A percentile compares a stretch with the other conserved stretches of the same genome.
These are phyloP conservation scores for Tenthredo mesomela DNA, from an alignment of 2,888 invertebrate species.

Conservation along the genomic window DNA sequence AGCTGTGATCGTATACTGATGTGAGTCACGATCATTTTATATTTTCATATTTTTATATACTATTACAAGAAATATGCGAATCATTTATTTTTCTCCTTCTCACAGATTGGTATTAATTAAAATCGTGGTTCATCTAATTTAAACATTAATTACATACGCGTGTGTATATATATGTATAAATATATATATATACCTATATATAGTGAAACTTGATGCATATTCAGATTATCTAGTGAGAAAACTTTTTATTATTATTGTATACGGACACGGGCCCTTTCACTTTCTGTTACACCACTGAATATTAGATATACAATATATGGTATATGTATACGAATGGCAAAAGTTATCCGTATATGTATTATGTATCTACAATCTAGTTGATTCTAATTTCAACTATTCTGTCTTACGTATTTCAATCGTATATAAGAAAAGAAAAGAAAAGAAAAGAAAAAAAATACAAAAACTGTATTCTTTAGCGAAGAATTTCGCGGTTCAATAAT, in stretches of 20 bases:
- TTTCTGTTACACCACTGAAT: constrained; percentile 32
- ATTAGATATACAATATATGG: neutral
- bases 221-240: neutral
- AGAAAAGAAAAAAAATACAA: too few relatives aligned
- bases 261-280: constrained; percentile 32
- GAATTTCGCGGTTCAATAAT: neutral
- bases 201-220: constrained; percentile 13
- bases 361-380: neutral
- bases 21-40: constrained; percentile 3
- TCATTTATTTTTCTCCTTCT: neutral
- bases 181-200: neutral
- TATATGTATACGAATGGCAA: neutral
- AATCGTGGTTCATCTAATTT: neutral
- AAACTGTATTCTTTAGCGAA: neutral
- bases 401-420: neutral
- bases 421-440: too few relatives aligned
- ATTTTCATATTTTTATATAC: constrained; percentile 3
- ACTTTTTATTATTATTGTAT: neutral
- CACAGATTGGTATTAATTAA: neutral
- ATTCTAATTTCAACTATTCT: neutral
- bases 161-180: neutral
- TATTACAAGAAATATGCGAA: neutral
- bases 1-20: neutral
- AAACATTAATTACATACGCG: neutral
- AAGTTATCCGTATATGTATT: neutral